phyloP scores from a whole-genome alignment of 2,113 vertebrate species.

The Plotosus lineatus region DNA sequence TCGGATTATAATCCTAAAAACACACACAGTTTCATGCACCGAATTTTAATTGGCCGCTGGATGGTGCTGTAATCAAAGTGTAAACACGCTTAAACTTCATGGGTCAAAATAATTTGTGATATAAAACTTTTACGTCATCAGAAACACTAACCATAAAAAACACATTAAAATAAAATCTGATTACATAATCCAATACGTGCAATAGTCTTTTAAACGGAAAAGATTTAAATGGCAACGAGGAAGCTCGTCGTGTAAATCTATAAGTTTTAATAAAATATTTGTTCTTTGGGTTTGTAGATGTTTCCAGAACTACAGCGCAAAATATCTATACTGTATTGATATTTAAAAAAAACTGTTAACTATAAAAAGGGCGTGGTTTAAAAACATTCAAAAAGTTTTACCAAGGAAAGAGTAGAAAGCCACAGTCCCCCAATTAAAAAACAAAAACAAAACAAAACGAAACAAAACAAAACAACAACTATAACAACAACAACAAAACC shows the following conservation, averaged over 20 bases:
- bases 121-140: neutral
- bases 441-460: too few species aligned
- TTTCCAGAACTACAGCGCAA: neutral
- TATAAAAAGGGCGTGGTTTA: neutral
- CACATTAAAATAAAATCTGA: neutral
- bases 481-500: too few species aligned
- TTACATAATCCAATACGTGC: neutral
- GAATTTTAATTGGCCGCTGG: neutral
- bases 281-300: neutral
- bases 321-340: neutral
- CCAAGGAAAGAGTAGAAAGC: too few species aligned
- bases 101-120: neutral
- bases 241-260: neutral
- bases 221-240: neutral
- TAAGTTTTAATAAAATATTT: neutral
- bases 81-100: neutral
- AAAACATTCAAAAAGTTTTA: neutral
- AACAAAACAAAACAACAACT: too few species aligned
- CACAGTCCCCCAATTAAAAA: too few species aligned
- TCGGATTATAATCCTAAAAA: neutral
- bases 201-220: neutral
- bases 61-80: neutral
- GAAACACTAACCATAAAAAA: neutral
- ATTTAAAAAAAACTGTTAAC: neutral
- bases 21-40: neutral